Conservation (phyloP, 2,797 vertebrate genomes). For the Eospalax fontanierii region DNA sequence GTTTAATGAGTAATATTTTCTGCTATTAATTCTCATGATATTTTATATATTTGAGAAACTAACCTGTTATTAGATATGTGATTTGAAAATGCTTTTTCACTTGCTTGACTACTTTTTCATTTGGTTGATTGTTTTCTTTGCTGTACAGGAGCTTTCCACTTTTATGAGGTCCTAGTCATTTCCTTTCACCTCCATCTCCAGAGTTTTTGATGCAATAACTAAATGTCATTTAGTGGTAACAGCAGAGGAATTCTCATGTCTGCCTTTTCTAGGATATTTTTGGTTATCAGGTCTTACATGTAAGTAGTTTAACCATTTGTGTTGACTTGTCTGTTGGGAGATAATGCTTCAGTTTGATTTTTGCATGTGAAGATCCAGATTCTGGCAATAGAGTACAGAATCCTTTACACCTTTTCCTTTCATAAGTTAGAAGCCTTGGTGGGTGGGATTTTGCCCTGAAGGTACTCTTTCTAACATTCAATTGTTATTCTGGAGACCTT, state of each 20-base stretch:
- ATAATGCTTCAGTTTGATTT: not conserved
- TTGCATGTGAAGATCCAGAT: not conserved
- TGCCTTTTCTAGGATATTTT: not conserved
- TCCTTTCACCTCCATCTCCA: not conserved
- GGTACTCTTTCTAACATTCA: too few species aligned
- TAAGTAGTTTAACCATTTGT: not conserved
- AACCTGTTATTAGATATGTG: not conserved
- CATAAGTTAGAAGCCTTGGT: too few species aligned
- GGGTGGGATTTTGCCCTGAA: too few species aligned
- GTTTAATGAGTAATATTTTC: not conserved
- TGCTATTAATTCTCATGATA: not conserved
- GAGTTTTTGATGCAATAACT: not conserved
- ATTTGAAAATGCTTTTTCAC: not conserved
- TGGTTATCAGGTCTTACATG: not conserved
- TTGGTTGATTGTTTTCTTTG: not conserved
- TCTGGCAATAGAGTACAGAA: too few species aligned
- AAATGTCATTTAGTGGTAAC: not conserved
- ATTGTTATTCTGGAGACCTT: too few species aligned
- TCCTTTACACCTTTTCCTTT: too few species aligned
- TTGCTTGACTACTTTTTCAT: not conserved
- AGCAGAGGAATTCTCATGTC: rapidly evolving
- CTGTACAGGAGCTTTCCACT: not conserved
- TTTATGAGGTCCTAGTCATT: not conserved
- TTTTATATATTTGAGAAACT: not conserved
- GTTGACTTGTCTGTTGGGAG: too few species aligned